Evolutionary conservation across 1,140 invertebrate genomes (phyloP).

Genomic region (Ips typographus): DNA sequence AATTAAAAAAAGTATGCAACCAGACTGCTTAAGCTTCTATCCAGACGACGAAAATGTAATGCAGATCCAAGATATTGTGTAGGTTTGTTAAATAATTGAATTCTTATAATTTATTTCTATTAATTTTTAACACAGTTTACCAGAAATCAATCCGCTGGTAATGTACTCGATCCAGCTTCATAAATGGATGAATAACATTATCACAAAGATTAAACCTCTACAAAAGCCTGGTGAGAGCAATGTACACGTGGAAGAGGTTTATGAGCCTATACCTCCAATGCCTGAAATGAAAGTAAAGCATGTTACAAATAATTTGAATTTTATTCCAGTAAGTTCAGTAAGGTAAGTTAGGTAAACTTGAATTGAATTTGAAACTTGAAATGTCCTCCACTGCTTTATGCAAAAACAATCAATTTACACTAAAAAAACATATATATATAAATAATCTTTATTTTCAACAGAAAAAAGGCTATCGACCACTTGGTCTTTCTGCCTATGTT

Average conservation of each 20-base stretch:
- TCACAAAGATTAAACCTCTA: conserved; percentile 42
- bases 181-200: conserved; percentile 47
- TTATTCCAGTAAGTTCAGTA: too few relatives aligned
- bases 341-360: too few relatives aligned
- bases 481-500: too few relatives aligned
- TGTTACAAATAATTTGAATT: too few relatives aligned
- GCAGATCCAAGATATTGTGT: conserved; percentile 37
- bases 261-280: too few relatives aligned
- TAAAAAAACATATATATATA: too few relatives aligned
- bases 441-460: too few relatives aligned
- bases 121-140: conserved; percentile 35
- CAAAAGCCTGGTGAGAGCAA: conserved; percentile 39
- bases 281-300: too few relatives aligned
- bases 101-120: conserved; percentile 22
- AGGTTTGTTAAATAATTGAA: conserved; percentile 14
- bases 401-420: too few relatives aligned
- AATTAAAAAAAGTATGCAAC: conserved; percentile 47
- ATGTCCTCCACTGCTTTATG: too few relatives aligned
- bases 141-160: conserved; percentile 45
- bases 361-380: too few relatives aligned
- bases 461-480: too few relatives aligned
- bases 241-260: conserved; percentile 41
- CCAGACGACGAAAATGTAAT: conserved; percentile 36
- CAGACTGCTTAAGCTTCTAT: conserved; percentile 43
- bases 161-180: conserved; percentile 47